Base-by-base conservation (phyloP, 2,888 invertebrate genomes). In the Laspeyria flexula region DNA sequence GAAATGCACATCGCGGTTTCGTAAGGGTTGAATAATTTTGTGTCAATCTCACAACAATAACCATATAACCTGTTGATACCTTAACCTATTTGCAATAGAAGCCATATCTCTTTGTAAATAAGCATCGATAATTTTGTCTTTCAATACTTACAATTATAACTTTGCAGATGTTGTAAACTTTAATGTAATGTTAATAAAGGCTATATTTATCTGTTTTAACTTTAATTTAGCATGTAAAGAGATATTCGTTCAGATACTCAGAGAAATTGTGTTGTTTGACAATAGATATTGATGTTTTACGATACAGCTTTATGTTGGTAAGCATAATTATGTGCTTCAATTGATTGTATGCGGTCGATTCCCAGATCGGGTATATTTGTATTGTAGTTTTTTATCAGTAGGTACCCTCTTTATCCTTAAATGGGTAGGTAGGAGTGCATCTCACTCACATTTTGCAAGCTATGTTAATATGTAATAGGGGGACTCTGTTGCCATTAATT, bases 1-100 rank as follows among this genome's bases (percentile, higher is more conserved):
- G 86, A 86, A 88, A 86, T 88, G 88, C 87, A 86, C 87, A 88
- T 86, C 88, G 85, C 77, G 85, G 87, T 86, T 86, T 64, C 72
- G 84, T 86, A 87, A 88, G 88, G 89, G 89, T 88, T 88, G 87
- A 86, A 83, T 83, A 85, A 87, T 86, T 81, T 47, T 55, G 48
- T 57, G 7, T 34, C 59, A 45, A 60, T 67, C 70, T 60, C 49
- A 53, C 73, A 65, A 74, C 25, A 27, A 45, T 62, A 60, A 42
- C 39, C 9, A 6, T 53, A 16, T 66, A 37, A 0, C 3, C 16
- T 16, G 25, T 15, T 25, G 7, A 7, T 10, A 42, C 42, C 54
- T 60, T 71, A 77, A 71, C 2, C 0, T 0, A 10, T 0, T 7
- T 0, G 0, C 0, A 0, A 38, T 75, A 81, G 56, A 56, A 71